These are phyloP conservation scores for Omphaloscelis lunosa DNA, from an alignment of 2,888 invertebrate species.

Conservation along the genomic window DNA sequence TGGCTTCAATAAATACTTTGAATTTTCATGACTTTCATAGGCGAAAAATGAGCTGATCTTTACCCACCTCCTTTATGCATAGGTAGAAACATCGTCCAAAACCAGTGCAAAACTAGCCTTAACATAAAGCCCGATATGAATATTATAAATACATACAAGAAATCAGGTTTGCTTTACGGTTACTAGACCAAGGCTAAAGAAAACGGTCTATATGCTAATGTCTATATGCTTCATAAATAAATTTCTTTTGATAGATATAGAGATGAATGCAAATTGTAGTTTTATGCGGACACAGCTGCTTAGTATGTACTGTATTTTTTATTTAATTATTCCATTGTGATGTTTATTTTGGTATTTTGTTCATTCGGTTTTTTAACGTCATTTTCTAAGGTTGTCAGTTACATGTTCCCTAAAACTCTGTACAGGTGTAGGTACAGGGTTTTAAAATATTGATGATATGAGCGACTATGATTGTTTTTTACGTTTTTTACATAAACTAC, in stretches of 20 bases:
- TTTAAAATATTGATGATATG: too few relatives aligned
- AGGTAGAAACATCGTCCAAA: background rate
- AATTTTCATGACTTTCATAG: too few relatives aligned
- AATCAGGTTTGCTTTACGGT: conserved; percentile 25
- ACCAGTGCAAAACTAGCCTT: background rate
- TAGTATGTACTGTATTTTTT: background rate
- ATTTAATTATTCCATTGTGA: conserved; percentile 6
- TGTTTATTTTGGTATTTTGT: conserved; percentile 1
- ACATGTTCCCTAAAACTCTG: too few relatives aligned
- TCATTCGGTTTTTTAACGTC: background rate
- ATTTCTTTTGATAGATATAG: conserved; percentile 37
- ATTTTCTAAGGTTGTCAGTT: background rate
- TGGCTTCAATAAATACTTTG: too few relatives aligned
- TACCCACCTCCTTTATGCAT: too few relatives aligned
- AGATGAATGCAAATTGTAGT: conserved; percentile 40
- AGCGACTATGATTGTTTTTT: background rate
- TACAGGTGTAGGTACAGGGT: too few relatives aligned
- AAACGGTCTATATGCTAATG: conserved; percentile 44
- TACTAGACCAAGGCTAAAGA: conserved; percentile 44
- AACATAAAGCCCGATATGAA: conserved; percentile 7
- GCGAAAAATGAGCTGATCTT: too few relatives aligned
- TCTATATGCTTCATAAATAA: conserved; percentile 11
- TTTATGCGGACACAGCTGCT: conserved; percentile 25
- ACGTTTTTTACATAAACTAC: too few relatives aligned
- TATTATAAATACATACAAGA: conserved; percentile 8